Conservation (phyloP, 1,140 invertebrate genomes). For the Rhynchophorus ferrugineus region DNA sequence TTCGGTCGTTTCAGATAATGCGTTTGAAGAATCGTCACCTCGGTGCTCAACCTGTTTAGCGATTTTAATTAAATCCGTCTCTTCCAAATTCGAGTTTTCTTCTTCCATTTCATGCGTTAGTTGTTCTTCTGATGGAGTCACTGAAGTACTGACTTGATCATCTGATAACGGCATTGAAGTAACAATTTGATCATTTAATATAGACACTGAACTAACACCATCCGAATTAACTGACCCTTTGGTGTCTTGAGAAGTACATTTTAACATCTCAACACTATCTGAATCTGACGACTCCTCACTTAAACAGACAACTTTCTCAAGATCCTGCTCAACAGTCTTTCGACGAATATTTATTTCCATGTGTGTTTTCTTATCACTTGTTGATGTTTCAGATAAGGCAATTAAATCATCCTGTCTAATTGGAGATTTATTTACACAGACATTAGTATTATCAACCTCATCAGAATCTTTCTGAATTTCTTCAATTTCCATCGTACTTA, state of each 20-base stretch:
- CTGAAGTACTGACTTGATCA: neutral
- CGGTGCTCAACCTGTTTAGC: slow-evolving; percentile 6
- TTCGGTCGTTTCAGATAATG: neutral
- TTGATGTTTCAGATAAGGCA: neutral
- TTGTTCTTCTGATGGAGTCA: neutral
- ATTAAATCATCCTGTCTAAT: neutral
- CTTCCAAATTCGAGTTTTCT: neutral
- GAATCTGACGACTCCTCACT: slow-evolving; percentile 20
- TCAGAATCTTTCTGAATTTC: neutral
- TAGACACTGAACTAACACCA: neutral
- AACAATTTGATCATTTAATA: too few relatives aligned
- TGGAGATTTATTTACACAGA: neutral
- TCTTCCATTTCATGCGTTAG: slow-evolving; percentile 5
- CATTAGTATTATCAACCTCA: too few relatives aligned
- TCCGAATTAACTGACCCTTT: neutral
- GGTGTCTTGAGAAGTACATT: neutral
- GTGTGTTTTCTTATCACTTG: neutral
- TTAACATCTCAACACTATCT: neutral
- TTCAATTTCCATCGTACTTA: neutral
- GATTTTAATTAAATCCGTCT: slow-evolving; percentile 10
- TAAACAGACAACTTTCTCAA: slow-evolving; percentile 20
- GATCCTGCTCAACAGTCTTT: slow-evolving; percentile 19
- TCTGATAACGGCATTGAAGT: neutral
- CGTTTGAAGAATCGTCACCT: neutral
- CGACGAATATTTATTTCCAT: slow-evolving; percentile 14